Percentiles rank a stretch among this genome's conserved stretches.
Evolutionary conservation across 2,797 vertebrate species (phyloP).

Genomic region (Megaceryle alcyon): DNA sequence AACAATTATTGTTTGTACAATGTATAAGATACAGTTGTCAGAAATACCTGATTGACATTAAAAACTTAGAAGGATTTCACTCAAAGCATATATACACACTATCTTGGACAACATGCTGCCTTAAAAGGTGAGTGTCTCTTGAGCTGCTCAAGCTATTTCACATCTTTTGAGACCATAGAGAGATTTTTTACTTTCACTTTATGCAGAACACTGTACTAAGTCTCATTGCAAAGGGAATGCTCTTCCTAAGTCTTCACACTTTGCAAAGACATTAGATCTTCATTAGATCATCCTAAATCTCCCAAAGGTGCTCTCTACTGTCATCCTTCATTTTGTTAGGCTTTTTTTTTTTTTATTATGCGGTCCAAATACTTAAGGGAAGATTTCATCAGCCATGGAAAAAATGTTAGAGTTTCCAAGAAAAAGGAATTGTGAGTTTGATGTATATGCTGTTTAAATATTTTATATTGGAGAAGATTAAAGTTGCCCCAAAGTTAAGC

Average conservation of each 20-base stretch:
- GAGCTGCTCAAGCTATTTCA: not conserved
- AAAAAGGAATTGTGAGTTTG: not conserved
- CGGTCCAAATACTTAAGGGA: not conserved
- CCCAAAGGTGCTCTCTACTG: not conserved
- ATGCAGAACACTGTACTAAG: not conserved
- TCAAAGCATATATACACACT: not conserved
- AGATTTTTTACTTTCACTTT: not conserved
- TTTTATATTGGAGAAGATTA: not conserved
- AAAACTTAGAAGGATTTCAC: not conserved
- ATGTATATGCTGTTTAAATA: not conserved
- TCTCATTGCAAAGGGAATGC: not conserved
- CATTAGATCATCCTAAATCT: not conserved
- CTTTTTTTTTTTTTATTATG: not conserved
- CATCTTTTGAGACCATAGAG: not conserved
- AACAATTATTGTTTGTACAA: not conserved
- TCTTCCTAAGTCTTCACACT: not conserved
- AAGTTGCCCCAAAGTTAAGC: not conserved
- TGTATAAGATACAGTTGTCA: not conserved
- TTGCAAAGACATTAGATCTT: not conserved
- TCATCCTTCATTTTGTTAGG: not conserved
- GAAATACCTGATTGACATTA: not conserved
- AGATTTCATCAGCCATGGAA: not conserved
- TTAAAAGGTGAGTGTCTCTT: not conserved
- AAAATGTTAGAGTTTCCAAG: not conserved
- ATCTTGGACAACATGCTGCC: fast-evolving